Percentiles rank a stretch among this genome's conserved stretches.
These are phyloP conservation scores for Apodemia hepburni DNA, from an alignment of 2,888 invertebrate genomes.

Conservation along the genomic window DNA sequence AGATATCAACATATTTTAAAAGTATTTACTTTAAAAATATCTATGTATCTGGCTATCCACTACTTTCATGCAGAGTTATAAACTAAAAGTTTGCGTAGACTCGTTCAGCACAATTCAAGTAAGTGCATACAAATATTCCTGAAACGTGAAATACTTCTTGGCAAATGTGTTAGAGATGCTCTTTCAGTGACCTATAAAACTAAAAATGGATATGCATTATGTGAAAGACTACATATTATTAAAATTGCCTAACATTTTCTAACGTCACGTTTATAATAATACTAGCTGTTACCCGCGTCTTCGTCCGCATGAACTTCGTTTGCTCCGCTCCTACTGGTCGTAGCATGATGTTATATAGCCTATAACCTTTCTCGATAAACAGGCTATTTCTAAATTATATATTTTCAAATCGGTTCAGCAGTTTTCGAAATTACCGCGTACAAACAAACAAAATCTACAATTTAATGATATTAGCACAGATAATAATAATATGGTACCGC, in stretches of 20 bases:
- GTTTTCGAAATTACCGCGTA: no score
- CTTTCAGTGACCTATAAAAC: not conserved
- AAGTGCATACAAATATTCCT: slow-evolving; percentile 8
- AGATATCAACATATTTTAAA: not conserved
- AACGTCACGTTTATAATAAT: no score
- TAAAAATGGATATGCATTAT: not conserved
- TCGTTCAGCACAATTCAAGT: not conserved
- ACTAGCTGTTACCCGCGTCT: no score
- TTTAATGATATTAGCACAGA: no score
- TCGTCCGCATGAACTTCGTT: no score
- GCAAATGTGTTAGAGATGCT: slow-evolving; percentile 3
- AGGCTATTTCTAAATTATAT: no score
- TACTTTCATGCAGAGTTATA: slow-evolving; percentile 2
- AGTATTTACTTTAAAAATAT: not conserved
- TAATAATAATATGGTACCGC: no score
- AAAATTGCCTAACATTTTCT: not conserved
- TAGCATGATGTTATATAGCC: no score
- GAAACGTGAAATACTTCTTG: slow-evolving; percentile 2
- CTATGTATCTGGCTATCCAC: not conserved
- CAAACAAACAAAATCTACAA: no score
- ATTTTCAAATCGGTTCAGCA: no score
- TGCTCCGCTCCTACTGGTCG: no score
- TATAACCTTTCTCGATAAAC: no score
- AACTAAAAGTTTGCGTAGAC: slow-evolving; percentile 4
- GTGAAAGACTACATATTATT: not conserved